A percentile compares a stretch with the other conserved stretches of the same genome.
Conservation (phyloP, 2,888 invertebrate genomes). For the Andrena marginata region DNA sequence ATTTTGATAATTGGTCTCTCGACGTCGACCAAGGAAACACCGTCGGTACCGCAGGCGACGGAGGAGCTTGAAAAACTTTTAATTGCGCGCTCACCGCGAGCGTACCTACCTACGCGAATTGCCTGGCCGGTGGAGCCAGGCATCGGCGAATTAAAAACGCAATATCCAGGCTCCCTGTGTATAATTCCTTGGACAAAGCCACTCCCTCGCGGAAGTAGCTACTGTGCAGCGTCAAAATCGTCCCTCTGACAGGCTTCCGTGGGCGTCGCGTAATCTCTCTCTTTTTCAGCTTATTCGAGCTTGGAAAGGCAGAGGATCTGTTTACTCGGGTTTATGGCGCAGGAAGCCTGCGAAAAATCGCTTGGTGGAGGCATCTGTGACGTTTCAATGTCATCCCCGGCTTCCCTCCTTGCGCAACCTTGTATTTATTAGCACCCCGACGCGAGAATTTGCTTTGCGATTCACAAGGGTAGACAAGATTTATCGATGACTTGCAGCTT, state of each 20-base stretch:
- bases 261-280: slow-evolving; percentile 15
- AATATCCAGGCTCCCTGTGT: background rate
- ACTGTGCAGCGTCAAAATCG: slow-evolving; percentile 28
- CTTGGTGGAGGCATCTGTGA: background rate
- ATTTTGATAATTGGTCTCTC: slow-evolving; percentile 29
- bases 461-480: too few species aligned
- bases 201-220: slow-evolving; percentile 8
- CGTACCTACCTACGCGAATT: too few species aligned
- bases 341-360: background rate
- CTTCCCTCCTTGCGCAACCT: background rate
- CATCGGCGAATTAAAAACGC: slow-evolving; percentile 6
- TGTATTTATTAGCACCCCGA: background rate
- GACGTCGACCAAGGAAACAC: background rate
- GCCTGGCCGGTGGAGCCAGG: too few species aligned
- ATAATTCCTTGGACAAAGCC: background rate
- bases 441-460: too few species aligned
- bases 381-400: background rate
- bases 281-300: background rate
- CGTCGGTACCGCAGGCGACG: background rate
- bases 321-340: background rate
- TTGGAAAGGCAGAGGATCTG: slow-evolving; percentile 3
- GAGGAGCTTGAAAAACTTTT: slow-evolving; percentile 36
- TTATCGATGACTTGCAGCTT: too few species aligned
- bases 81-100: slow-evolving; percentile 27
- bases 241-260: background rate